Evolutionary conservation across 2,797 vertebrate genomes (phyloP).

Genomic region (Pseudochirops corinnae): DNA sequence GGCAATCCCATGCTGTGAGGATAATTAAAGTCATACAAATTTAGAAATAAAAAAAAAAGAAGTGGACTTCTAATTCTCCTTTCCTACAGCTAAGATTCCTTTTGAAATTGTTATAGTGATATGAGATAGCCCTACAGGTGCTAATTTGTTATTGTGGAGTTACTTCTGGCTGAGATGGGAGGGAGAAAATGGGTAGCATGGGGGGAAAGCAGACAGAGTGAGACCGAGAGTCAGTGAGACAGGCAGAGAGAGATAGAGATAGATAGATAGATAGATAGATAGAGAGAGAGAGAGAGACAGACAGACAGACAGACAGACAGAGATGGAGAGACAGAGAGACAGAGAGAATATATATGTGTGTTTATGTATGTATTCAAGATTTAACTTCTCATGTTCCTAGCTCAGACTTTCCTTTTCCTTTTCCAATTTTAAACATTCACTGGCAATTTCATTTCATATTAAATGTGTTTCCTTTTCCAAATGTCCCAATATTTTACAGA

Average conservation of each 20-base stretch:
- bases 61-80: conserved; percentile 47
- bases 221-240: background rate
- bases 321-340: no score
- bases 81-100: conserved; percentile 32
- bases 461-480: conserved; percentile 10
- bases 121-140: background rate
- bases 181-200: no score
- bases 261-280: background rate
- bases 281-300: background rate
- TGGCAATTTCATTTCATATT: conserved; percentile 13
- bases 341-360: background rate
- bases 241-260: background rate
- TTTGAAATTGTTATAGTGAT: conserved; percentile 11
- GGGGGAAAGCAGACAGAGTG: no score
- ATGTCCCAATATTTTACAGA: background rate
- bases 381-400: conserved; percentile 49
- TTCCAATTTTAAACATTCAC: conserved; percentile 20
- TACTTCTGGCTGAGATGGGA: background rate
- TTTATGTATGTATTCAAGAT: background rate
- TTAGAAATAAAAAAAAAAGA: conserved; percentile 52
- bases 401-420: conserved; percentile 6
- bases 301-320: no score
- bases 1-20: background rate
- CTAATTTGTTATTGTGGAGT: conserved; percentile 32
- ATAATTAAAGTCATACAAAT: conserved; percentile 40